Evolutionary conservation across 2,113 vertebrate species (phyloP).

Genomic region (Toxotes jaculatrix): DNA sequence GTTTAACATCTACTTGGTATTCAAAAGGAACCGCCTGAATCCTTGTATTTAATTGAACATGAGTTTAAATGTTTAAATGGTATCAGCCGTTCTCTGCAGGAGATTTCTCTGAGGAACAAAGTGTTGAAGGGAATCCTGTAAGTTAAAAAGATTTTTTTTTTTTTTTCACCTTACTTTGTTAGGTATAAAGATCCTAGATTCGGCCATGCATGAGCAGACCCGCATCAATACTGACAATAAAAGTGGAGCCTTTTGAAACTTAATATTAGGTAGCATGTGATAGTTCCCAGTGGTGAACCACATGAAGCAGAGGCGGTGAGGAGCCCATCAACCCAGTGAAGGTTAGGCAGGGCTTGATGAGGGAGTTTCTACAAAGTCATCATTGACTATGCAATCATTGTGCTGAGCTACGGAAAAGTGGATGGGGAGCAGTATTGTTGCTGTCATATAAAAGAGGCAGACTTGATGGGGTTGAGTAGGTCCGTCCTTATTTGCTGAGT

Average conservation of each 20-base stretch:
- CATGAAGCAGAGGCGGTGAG: background rate
- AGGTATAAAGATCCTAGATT: background rate
- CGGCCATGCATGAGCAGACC: background rate
- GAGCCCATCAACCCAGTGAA: constrained; percentile 1
- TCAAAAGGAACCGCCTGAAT: constrained; percentile 8
- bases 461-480: background rate
- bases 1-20: constrained; percentile 10
- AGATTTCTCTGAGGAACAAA: constrained; percentile 11
- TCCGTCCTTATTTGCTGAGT: constrained; percentile 8
- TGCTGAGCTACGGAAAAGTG: constrained; percentile 12
- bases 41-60: constrained; percentile 15
- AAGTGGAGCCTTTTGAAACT: constrained; percentile 5
- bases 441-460: background rate
- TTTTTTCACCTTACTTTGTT: constrained; percentile 2
- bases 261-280: background rate
- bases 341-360: constrained; percentile 17
- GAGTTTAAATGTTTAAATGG: constrained; percentile 40
- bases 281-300: background rate
- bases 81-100: background rate
- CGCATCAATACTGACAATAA: background rate
- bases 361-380: constrained; percentile 28
- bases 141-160: constrained; percentile 5
- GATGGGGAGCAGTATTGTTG: background rate
- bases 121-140: background rate
- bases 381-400: constrained; percentile 26